These are phyloP conservation scores for Brachypalpus laphriformis DNA, from an alignment of 2,888 invertebrate species.

Conservation along the genomic window DNA sequence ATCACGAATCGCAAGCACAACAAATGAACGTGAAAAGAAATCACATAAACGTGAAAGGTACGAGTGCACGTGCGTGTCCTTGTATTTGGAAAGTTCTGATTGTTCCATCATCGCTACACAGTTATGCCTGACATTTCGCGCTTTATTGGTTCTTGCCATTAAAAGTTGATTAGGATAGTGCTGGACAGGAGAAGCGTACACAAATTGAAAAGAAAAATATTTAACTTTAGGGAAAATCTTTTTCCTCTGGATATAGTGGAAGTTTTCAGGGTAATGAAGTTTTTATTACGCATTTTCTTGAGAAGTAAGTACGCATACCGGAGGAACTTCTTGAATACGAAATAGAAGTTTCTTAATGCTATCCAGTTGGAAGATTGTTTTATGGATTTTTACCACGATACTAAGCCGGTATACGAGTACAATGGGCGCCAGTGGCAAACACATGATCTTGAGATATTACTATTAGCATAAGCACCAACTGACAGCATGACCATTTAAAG, in stretches of 20 bases:
- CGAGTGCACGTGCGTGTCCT: slow-evolving; percentile 22
- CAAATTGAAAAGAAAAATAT: neutral
- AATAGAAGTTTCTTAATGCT: neutral
- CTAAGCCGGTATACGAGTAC: neutral
- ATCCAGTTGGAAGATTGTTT: too few relatives aligned
- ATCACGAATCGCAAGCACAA: neutral
- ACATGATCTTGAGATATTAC: neutral
- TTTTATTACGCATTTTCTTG: neutral
- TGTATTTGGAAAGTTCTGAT: slow-evolving; percentile 8
- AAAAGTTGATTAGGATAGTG: neutral
- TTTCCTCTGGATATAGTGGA: neutral
- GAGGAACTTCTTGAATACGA: neutral
- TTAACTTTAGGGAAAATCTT: neutral
- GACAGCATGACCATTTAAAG: neutral
- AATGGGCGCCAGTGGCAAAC: neutral
- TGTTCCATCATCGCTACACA: neutral
- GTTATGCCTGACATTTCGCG: slow-evolving; percentile 9
- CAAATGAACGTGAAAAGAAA: neutral
- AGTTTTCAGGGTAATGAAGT: neutral
- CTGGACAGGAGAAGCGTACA: neutral
- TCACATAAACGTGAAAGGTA: neutral
- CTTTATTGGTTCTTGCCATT: slow-evolving; percentile 14
- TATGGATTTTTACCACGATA: neutral
- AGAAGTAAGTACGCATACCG: neutral
- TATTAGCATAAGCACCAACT: neutral